Evolutionary conservation across 2,797 vertebrate genomes (phyloP).

Genomic region (Heliangelus exortis): DNA sequence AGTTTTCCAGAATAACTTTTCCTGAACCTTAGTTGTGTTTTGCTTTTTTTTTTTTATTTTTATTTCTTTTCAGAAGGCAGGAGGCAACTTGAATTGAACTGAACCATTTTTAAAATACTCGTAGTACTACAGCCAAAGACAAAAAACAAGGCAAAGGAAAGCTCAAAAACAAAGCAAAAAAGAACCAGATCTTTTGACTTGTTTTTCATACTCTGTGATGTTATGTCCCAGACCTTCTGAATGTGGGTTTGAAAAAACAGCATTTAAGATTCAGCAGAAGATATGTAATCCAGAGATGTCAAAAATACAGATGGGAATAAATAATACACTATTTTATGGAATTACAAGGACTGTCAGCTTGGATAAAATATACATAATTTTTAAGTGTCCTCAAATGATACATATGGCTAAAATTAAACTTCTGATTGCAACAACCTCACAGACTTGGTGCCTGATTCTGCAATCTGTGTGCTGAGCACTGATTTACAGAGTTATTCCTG

Average conservation of each 20-base stretch:
- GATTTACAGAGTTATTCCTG: neutral
- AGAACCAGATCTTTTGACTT: neutral
- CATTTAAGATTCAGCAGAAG: slow-evolving; percentile 57
- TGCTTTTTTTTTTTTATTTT: neutral
- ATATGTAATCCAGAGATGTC: slow-evolving; percentile 53
- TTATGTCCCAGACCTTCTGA: neutral
- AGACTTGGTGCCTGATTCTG: neutral
- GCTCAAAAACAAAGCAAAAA: slow-evolving; percentile 35
- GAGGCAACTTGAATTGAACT: neutral
- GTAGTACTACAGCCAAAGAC: slow-evolving; percentile 1
- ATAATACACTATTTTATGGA: slow-evolving; percentile 32
- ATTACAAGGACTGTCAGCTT: slow-evolving; percentile 39
- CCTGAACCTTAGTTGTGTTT: neutral
- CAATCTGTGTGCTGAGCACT: neutral
- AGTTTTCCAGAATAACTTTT: neutral
- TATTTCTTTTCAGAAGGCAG: neutral
- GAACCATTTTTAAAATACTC: neutral
- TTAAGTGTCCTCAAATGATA: neutral
- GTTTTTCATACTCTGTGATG: neutral
- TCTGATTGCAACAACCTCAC: slow-evolving; percentile 44
- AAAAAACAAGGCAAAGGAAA: slow-evolving; percentile 20
- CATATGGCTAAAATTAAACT: slow-evolving; percentile 66
- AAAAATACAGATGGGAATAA: slow-evolving; percentile 43
- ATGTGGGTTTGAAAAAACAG: neutral
- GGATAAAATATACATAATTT: slow-evolving; percentile 25